Evolutionary conservation across 2,113 vertebrate species (phyloP), one percentile per base, ranked within the genome.

Genomic region (Dromas ardeola): DNA sequence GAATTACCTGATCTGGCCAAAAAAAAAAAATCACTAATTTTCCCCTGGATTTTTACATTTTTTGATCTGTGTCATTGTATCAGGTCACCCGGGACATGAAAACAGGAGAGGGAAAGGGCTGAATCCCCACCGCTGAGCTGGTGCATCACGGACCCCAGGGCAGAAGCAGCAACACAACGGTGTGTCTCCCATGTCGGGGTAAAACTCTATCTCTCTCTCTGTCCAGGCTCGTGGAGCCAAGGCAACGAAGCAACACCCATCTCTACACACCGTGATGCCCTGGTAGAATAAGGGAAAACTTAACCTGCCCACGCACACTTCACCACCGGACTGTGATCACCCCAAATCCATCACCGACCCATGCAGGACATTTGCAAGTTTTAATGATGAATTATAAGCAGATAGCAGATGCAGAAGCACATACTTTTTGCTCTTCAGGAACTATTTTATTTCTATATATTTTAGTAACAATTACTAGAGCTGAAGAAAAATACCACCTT

Each of bases 111-210:
- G 30, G 25, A 61, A 80, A 69, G 59, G 72, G 23, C 3, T 15
- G 7, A 11, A 52, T 42, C 58, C 11, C 82, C 36, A 47, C 20
- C 0, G 0, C 43, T 47, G 52, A 59, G 52, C 43, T 72, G 62
- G 21, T 9, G 19, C 43, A 32, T 27, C 34, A 3, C 1, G 1
- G 3, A 34, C 25, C 11, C 43, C 59, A 32, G 13, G 36, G 26
- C 10, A 85, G 69, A 18, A 50, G 49, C 50, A 74, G 53, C 25
- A n/a, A 16, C 42, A 27, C 36, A 43, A 2, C 1, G 2, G 4
- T 0, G 12, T 2, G 3, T 25, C 34, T 50, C 38, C 19, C 34
- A 5, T 17, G 7, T 7, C 3, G 11, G 45, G 15, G 8, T 67
- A 30, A 20, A 50, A 62, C 16, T 27, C 12, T 53, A n/a, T n/a